phyloP scores from a whole-genome alignment of 2,888 invertebrate genomes.

The Xestia rhomboidea region DNA sequence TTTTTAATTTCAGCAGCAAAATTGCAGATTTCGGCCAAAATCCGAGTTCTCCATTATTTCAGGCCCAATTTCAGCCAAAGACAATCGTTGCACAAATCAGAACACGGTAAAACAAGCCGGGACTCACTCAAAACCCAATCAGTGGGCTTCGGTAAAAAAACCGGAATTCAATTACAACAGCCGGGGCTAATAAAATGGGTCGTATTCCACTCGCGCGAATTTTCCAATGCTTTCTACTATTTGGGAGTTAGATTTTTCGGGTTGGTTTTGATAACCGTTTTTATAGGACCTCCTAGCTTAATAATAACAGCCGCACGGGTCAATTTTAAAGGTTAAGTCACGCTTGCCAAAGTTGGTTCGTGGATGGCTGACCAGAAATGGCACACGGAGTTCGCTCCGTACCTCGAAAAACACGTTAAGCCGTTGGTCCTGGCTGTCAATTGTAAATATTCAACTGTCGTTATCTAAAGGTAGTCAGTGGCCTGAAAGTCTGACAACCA shows the following conservation, averaged over 20 bases:
- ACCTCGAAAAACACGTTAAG: no score
- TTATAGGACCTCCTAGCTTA: background rate
- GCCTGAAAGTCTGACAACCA: no score
- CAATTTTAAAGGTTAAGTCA: background rate
- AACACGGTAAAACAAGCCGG: constrained; percentile 45
- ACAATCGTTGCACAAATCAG: constrained; percentile 53
- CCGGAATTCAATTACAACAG: constrained; percentile 66
- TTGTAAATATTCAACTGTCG: no score
- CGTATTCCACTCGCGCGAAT: constrained; percentile 36
- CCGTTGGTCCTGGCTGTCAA: no score
- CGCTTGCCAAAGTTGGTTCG: background rate
- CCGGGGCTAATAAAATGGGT: constrained; percentile 58
- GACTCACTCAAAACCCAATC: constrained; percentile 67
- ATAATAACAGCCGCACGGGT: background rate
- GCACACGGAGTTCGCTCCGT: no score
- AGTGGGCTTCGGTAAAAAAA: constrained; percentile 60
- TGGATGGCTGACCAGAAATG: no score
- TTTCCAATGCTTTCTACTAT: constrained; percentile 28
- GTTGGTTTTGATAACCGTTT: background rate
- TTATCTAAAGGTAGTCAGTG: no score
- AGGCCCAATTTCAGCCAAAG: constrained; percentile 48
- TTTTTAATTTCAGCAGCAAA: constrained; percentile 22
- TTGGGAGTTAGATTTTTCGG: background rate
- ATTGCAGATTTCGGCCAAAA: constrained; percentile 25
- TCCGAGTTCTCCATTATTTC: constrained; percentile 40